A percentile compares a stretch with the other conserved stretches of the same genome.
Evolutionary conservation across 1,140 invertebrate genomes (phyloP).

Genomic region (Apis laboriosa): DNA sequence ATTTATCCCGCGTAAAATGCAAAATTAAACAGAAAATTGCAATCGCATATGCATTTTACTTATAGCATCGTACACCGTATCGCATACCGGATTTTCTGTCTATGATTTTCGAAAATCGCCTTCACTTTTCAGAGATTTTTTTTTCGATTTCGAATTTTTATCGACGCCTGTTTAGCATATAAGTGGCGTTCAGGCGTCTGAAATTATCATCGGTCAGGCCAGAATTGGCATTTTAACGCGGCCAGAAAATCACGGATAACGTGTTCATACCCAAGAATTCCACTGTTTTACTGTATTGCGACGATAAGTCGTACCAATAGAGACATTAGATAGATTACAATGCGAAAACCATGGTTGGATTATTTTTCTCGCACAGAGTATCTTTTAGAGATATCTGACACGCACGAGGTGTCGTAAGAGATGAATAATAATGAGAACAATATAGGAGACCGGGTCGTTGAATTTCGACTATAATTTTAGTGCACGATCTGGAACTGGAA

Average conservation of each 20-base stretch:
- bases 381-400: conserved; percentile 18
- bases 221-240: conserved; percentile 22
- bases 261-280: neutral
- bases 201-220: conserved; percentile 3
- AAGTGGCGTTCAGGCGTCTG: conserved; percentile 1
- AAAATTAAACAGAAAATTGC: too few species aligned
- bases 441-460: neutral
- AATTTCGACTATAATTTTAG: neutral
- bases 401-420: conserved; percentile 28
- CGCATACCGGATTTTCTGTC: conserved; percentile 11
- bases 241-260: conserved; percentile 16
- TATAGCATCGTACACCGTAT: neutral
- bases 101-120: neutral
- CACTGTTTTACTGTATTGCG: neutral
- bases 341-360: neutral
- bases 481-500: too few species aligned
- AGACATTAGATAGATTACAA: conserved; percentile 38
- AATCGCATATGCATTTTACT: too few species aligned
- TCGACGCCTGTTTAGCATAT: conserved; percentile 41
- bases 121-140: conserved; percentile 16
- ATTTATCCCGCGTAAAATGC: too few species aligned
- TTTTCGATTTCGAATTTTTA: conserved; percentile 17
- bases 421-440: conserved; percentile 32
- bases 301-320: conserved; percentile 20
- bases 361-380: conserved; percentile 1